phyloP scores from a whole-genome alignment of 2,888 invertebrate genomes.

The Harpalus rufipes region DNA sequence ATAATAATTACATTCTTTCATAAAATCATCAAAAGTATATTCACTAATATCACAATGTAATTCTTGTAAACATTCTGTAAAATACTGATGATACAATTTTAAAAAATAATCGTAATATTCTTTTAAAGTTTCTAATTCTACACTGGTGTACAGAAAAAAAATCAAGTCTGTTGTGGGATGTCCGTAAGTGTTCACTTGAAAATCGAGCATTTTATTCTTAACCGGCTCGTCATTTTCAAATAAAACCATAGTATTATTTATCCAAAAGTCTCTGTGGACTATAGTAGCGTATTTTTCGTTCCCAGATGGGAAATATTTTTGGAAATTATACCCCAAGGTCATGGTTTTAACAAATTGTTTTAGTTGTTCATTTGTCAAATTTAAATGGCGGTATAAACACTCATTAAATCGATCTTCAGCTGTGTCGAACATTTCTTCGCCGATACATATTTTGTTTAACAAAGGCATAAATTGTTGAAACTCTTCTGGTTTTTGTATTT shows the following conservation, averaged over 20 bases:
- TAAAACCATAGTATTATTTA: constrained; percentile 80
- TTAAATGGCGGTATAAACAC: constrained; percentile 32
- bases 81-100: constrained; percentile 77
- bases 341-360: constrained; percentile 66
- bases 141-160: constrained; percentile 79
- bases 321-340: constrained; percentile 34
- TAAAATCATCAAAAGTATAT: constrained; percentile 75
- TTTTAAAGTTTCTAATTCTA: constrained; percentile 74
- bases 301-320: constrained; percentile 71
- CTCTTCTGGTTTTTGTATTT: constrained; percentile 75
- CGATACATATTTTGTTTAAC: constrained; percentile 70
- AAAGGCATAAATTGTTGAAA: constrained; percentile 75
- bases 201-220: constrained; percentile 79
- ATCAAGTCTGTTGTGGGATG: constrained; percentile 78
- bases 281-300: constrained; percentile 78
- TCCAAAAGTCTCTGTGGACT: constrained; percentile 80
- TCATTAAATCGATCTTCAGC: constrained; percentile 49
- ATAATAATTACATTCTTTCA: constrained; percentile 74
- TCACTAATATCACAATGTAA: constrained; percentile 71
- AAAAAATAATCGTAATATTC: constrained; percentile 77
- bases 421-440: constrained; percentile 62
- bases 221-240: constrained; percentile 71
- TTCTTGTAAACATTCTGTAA: constrained; percentile 75
- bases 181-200: constrained; percentile 79
- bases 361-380: constrained; percentile 31